Evolutionary conservation across 2,888 invertebrate genomes (phyloP).

Genomic region (Drosophila neotestacea): DNA sequence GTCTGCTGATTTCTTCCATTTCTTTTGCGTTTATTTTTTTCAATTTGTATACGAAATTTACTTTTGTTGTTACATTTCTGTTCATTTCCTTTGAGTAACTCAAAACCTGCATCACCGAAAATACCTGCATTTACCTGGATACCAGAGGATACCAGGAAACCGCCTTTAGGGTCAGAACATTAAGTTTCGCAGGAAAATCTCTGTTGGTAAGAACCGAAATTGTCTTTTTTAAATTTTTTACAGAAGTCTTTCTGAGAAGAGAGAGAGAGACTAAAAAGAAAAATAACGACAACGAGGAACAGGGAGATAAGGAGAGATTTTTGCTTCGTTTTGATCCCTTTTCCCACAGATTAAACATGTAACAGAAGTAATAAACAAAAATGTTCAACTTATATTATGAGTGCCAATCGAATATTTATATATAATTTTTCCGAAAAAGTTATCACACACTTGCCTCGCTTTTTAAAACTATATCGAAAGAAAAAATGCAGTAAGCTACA

Average conservation of each 20-base stretch:
- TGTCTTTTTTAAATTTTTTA: conserved; percentile 54
- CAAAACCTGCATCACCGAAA: conserved; percentile 57
- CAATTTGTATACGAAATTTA: conserved; percentile 58
- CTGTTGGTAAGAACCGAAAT: conserved; percentile 27
- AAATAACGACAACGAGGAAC: too few species aligned
- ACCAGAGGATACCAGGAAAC: conserved; percentile 13
- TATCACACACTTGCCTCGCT: background rate
- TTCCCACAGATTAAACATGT: background rate
- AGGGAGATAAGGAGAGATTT: background rate
- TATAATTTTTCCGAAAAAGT: too few species aligned
- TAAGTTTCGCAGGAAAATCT: conserved; percentile 54
- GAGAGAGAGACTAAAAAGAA: background rate
- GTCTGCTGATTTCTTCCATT: conserved; percentile 16
- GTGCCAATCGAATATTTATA: too few species aligned
- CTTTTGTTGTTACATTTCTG: conserved; percentile 68
- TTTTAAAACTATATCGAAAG: background rate
- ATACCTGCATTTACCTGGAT: conserved; percentile 35
- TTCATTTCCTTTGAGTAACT: conserved; percentile 74
- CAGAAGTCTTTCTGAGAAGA: conserved; percentile 28
- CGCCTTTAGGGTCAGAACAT: conserved; percentile 43
- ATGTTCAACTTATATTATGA: too few species aligned
- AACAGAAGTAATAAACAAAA: too few species aligned
- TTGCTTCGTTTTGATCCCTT: background rate
- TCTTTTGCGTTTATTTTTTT: conserved; percentile 26
- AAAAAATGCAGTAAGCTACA: too few species aligned